phyloP scores from a whole-genome alignment of 2,888 invertebrate species.

The Ochropleura leucogaster region DNA sequence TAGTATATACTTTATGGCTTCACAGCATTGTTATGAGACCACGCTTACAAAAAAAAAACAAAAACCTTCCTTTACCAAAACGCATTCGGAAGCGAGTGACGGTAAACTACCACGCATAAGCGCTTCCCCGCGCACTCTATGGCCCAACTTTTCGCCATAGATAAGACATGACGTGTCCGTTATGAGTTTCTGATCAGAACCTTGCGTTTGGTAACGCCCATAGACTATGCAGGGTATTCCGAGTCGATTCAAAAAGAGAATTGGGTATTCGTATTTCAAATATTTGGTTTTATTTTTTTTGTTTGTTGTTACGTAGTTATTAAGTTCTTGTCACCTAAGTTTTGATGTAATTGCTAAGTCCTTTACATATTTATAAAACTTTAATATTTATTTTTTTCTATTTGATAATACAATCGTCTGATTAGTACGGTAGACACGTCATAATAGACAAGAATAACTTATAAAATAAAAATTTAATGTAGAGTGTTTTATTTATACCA shows the following conservation, averaged over 20 bases:
- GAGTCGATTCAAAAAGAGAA: slow-evolving; percentile 66
- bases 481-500: slow-evolving; percentile 8
- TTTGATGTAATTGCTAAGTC: no score
- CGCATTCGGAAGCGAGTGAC: slow-evolving; percentile 41
- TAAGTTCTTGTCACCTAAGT: no score
- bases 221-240: slow-evolving; percentile 69
- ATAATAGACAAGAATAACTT: background rate
- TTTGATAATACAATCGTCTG: no score
- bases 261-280: slow-evolving; percentile 49
- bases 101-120: slow-evolving; percentile 48
- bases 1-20: background rate
- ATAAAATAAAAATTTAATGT: slow-evolving; percentile 1
- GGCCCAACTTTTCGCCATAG: slow-evolving; percentile 78
- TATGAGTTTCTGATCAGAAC: slow-evolving; percentile 86
- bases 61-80: slow-evolving; percentile 34
- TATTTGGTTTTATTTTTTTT: slow-evolving; percentile 9
- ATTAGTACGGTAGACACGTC: no score
- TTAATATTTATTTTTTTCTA: no score
- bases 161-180: slow-evolving; percentile 88
- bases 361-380: no score
- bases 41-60: slow-evolving; percentile 26
- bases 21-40: background rate
- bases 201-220: slow-evolving; percentile 77
- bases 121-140: slow-evolving; percentile 58
- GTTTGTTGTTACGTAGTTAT: no score